phyloP scores from a whole-genome alignment of 2,888 invertebrate genomes.

The Cerceris ruficornis region DNA sequence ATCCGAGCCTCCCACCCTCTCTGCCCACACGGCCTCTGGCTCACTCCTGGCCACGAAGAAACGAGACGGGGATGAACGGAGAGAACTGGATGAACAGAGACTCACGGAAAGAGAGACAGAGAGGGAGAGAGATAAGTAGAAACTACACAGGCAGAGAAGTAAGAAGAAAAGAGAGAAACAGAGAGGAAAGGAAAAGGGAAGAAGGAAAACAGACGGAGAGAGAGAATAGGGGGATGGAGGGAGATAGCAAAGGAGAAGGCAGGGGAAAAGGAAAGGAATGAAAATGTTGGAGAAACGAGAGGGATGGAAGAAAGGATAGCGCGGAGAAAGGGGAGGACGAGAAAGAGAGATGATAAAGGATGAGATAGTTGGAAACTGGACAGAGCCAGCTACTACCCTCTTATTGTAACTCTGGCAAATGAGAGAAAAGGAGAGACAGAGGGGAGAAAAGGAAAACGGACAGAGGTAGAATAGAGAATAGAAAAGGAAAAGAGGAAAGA shows the following conservation, averaged over 20 bases:
- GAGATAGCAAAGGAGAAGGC: conserved; percentile 1
- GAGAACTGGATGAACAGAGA: conserved; percentile 20
- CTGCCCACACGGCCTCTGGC: conserved; percentile 58
- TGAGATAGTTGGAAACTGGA: conserved; percentile 64
- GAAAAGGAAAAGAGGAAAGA: conserved; percentile 12
- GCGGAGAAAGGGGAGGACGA: conserved; percentile 35
- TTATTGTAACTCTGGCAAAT: conserved; percentile 73
- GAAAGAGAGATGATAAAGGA: conserved; percentile 36
- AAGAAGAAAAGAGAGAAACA: not conserved
- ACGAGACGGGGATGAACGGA: conserved; percentile 48
- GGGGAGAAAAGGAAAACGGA: conserved; percentile 2
- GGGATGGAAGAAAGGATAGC: not conserved
- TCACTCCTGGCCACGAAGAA: conserved; percentile 54
- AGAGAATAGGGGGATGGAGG: conserved; percentile 6
- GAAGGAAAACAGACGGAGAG: conserved; percentile 15
- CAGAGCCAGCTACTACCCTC: conserved; percentile 62
- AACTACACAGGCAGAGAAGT: not conserved
- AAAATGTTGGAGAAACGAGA: conserved; percentile 2
- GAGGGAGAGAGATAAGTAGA: not conserved
- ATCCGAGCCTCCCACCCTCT: conserved; percentile 75
- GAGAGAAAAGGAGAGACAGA: conserved; percentile 37
- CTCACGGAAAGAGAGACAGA: conserved; percentile 5
- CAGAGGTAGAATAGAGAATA: conserved; percentile 8
- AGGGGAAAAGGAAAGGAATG: conserved; percentile 18
- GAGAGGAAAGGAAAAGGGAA: conserved; percentile 9